phyloP scores from a whole-genome alignment of 2,888 invertebrate species.

The Periphyllus acericola region DNA sequence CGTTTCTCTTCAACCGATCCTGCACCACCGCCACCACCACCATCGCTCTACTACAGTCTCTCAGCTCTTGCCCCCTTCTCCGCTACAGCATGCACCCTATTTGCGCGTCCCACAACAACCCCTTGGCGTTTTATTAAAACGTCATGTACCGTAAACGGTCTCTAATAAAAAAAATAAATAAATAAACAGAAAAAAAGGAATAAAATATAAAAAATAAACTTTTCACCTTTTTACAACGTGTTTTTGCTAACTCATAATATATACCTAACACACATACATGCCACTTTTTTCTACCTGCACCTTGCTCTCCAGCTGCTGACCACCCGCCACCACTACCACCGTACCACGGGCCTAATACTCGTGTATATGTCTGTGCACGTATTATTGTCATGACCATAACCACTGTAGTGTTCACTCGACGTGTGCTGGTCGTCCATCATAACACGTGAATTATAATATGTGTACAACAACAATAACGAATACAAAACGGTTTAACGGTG shows the following conservation, averaged over 20 bases:
- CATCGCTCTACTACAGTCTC: neutral
- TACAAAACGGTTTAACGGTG: neutral
- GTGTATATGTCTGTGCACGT: conserved; percentile 6
- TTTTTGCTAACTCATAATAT: conserved; percentile 27
- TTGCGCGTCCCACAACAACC: conserved; percentile 5
- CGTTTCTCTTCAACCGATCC: conserved; percentile 34
- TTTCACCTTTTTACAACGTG: conserved; percentile 39
- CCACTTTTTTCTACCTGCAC: neutral
- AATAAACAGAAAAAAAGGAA: conserved; percentile 20
- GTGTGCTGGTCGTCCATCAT: conserved; percentile 18
- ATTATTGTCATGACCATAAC: conserved; percentile 15
- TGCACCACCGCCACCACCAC: neutral
- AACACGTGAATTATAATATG: neutral
- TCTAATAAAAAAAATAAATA: conserved; percentile 36
- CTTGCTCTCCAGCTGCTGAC: neutral
- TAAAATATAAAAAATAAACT: conserved; percentile 19
- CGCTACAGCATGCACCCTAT: neutral
- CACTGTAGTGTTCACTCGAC: neutral
- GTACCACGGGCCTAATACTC: neutral
- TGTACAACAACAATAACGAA: neutral
- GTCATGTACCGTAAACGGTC: conserved; percentile 45
- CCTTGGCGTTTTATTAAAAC: conserved; percentile 48
- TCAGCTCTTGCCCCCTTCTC: neutral
- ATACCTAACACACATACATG: conserved; percentile 2
- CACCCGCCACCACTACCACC: neutral